phyloP scores from a whole-genome alignment of 2,797 vertebrate species.

The Phataginus tricuspis region DNA sequence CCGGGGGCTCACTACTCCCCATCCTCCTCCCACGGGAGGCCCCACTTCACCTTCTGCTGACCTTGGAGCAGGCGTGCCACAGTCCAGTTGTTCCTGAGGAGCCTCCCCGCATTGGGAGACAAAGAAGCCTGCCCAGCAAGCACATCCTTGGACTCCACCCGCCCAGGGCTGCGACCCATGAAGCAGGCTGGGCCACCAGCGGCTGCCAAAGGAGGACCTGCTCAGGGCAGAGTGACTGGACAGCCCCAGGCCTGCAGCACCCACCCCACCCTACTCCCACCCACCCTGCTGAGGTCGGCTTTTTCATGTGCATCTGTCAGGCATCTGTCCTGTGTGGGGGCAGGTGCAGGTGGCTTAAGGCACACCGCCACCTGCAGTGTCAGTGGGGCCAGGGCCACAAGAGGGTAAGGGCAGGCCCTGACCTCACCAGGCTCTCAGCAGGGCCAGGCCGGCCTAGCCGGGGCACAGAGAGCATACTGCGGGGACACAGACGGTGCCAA shows the following conservation, averaged over 20 bases:
- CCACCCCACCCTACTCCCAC: neutral
- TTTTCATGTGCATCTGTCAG: neutral
- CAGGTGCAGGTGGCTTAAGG: neutral
- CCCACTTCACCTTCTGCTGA: neutral
- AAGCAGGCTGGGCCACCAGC: constrained; percentile 30
- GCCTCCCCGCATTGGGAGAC: neutral
- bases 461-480: neutral
- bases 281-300: neutral
- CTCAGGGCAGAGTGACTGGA: neutral
- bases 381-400: neutral
- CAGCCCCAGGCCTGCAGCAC: neutral
- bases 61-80: neutral
- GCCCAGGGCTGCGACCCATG: accelerated
- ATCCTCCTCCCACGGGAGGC: neutral
- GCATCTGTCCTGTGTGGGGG: neutral
- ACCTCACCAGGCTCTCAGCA: neutral
- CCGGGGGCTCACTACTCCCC: neutral
- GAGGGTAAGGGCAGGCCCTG: neutral
- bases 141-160: neutral
- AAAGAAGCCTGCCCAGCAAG: neutral
- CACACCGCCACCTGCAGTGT: neutral
- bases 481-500: neutral
- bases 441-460: neutral
- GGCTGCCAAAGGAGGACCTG: neutral
- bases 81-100: neutral